Evolutionary conservation across 1,140 invertebrate species (phyloP), one percentile per base, ranked within the genome.

Genomic region (Meloidogyne floridensis): DNA sequence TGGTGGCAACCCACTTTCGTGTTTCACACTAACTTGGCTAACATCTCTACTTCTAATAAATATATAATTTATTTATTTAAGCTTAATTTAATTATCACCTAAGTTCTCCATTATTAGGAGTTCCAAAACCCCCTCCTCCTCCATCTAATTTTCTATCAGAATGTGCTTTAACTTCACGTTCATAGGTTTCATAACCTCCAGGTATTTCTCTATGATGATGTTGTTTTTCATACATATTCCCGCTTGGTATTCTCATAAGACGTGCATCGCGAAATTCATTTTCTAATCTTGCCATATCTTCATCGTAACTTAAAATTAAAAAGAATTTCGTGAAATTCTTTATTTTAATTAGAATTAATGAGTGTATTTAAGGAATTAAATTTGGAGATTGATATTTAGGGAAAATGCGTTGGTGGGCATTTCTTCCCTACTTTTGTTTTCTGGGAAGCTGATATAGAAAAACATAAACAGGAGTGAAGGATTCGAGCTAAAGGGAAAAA

Each of bases 201-300:
- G 83, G 83, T 65, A 84, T 84, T 72, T 84, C 59, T 56, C 80
- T 70, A 51, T 81, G 77, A 71, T 80, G 81, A 76, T 77, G 71
- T 10, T 75, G 83, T 53, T 72, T 65, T 18, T 84, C 83, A 75
- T 84, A 75, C 77, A 84, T 80, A 70, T 73, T 82, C 51, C 83
- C 83, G 51, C 59, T 83, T 74, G 83, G 83, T 73, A 84, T 42
- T 53, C 78, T 75, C 76, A 84, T 83, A 47, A 84, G 73, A 54
- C 65, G 83, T 54, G 83, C 75, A 73, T 84, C 83, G 72, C 83
- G 83, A 72, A 84, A 84, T 74, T 84, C 83, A 74, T 83, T 83
- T 69, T 84, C 83, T 74, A 84, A 72, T 42, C 77, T 84, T 43
- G 83, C 83, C 83, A 84, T 84, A 72, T 84, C 83, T 7, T 85